phyloP scores from a whole-genome alignment of 2,113 vertebrate species.

The Corvus cornix region DNA sequence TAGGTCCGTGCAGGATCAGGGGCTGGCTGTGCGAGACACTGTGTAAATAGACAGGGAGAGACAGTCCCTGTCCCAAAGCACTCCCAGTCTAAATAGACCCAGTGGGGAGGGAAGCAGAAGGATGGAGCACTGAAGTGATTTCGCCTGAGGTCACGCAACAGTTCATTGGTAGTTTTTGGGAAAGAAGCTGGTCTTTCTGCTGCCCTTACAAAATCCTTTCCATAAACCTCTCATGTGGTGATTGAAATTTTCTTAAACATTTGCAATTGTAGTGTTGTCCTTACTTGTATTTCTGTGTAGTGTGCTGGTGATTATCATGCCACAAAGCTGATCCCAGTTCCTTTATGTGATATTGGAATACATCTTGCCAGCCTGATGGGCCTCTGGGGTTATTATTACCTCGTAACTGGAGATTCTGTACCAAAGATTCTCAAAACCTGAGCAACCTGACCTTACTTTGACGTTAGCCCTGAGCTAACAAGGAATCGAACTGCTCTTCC shows the following conservation, averaged over 20 bases:
- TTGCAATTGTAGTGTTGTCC: neutral
- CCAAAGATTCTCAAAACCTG: neutral
- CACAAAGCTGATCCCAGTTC: neutral
- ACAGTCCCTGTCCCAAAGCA: conserved; percentile 12
- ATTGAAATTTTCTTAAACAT: neutral
- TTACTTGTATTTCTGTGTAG: neutral
- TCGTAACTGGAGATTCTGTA: neutral
- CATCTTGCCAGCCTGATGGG: neutral
- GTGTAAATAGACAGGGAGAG: conserved; percentile 22
- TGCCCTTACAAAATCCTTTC: neutral
- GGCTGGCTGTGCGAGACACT: conserved; percentile 11
- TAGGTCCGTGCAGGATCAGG: neutral
- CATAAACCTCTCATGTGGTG: neutral
- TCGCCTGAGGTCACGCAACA: neutral
- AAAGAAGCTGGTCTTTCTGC: neutral
- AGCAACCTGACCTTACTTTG: neutral
- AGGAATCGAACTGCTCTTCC: neutral
- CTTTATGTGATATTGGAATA: neutral
- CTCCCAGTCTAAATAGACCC: conserved; percentile 24
- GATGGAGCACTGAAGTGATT: neutral
- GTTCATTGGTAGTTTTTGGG: neutral
- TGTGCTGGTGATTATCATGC: neutral
- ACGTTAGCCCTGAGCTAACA: neutral
- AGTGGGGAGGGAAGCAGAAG: neutral
- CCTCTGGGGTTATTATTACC: neutral